These are phyloP conservation scores for Hoplodrina ambigua DNA, from an alignment of 2,888 invertebrate genomes.

Conservation along the genomic window DNA sequence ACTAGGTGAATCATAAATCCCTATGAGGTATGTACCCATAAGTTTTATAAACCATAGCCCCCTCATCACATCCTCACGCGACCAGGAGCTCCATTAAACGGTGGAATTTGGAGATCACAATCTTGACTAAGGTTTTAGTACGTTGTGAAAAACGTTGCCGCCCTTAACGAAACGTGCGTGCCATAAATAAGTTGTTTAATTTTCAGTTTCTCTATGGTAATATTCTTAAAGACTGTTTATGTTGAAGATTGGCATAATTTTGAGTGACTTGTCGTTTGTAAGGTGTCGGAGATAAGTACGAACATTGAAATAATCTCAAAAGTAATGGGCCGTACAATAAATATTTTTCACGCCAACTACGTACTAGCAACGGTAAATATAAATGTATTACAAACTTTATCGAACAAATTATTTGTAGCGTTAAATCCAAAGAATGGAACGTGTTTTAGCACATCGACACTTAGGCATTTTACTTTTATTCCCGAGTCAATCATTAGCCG, in stretches of 20 bases:
- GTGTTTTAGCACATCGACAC: not conserved
- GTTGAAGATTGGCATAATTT: conserved; percentile 19
- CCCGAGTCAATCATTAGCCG: conserved; percentile 9
- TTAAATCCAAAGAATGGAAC: not conserved
- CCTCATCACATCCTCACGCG: conserved; percentile 55
- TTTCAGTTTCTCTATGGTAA: conserved; percentile 26
- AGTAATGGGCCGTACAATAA: not conserved
- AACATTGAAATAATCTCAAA: conserved; percentile 2
- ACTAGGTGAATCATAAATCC: conserved; percentile 70
- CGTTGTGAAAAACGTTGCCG: conserved; percentile 53
- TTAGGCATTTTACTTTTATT: conserved; percentile 16
- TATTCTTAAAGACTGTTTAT: conserved; percentile 32
- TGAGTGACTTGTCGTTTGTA: not conserved
- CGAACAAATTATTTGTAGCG: not conserved
- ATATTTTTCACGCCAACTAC: not conserved
- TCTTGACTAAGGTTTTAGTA: conserved; percentile 56
- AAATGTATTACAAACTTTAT: conserved; percentile 5
- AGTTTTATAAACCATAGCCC: conserved; percentile 60
- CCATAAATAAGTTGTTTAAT: conserved; percentile 37
- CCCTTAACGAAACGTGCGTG: conserved; percentile 47
- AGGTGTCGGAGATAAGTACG: conserved; percentile 16
- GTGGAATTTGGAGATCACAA: conserved; percentile 69
- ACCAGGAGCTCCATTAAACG: conserved; percentile 62
- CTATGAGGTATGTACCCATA: conserved; percentile 59
- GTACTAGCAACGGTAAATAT: not conserved